Base-by-base conservation (phyloP, 2,888 invertebrate genomes). In the Leucania comma region DNA sequence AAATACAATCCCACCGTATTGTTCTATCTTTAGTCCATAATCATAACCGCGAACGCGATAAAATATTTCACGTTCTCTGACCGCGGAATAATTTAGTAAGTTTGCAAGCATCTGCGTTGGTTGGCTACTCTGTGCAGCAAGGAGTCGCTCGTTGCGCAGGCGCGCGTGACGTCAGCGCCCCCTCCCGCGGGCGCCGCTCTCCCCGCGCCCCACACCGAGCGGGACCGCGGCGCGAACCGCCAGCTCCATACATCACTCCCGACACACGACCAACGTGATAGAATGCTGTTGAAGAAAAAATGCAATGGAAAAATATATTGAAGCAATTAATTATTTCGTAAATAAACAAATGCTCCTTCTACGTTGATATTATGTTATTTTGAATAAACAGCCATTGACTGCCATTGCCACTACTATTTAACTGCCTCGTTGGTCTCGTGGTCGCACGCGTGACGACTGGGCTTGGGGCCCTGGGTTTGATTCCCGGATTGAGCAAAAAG, bases 81-180 rank as follows among this genome's bases (percentile, higher is more conserved):
- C 48, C 67, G 26, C 48, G 32, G 67, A 80, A 77, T 80, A 66
- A 80, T 84, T 84, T 67, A 84, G 54, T 50, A 73, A 66, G 60
- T 58, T 57, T 29, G n/a, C 20, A 24, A 59, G 57, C 63, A 67
- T 94, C 93, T 94, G 87, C 66, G 66, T 65, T 63, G 32, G 80
- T 59, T 17, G 20, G 12, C 61, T 93, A 83, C 77, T 90, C 95
- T 95, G 81, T 78, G 62, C 78, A 82, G 74, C 80, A 92, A 95
- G 94, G 95, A 95, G 91, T 83, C 72, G 32, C 46, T 53, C 20
- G 74, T 42, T 80, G 91, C 95, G 95, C 95, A 92, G 90, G 95
- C 94, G 95, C 90, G 89, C 24, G 87, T 95, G 95, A 95, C 95
- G 95, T 95, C 95, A 95, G 89, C 86, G 86, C 89, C 87, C 89